Evolutionary conservation across 2,888 invertebrate species (phyloP).

Genomic region (Leptinotarsa juncta): DNA sequence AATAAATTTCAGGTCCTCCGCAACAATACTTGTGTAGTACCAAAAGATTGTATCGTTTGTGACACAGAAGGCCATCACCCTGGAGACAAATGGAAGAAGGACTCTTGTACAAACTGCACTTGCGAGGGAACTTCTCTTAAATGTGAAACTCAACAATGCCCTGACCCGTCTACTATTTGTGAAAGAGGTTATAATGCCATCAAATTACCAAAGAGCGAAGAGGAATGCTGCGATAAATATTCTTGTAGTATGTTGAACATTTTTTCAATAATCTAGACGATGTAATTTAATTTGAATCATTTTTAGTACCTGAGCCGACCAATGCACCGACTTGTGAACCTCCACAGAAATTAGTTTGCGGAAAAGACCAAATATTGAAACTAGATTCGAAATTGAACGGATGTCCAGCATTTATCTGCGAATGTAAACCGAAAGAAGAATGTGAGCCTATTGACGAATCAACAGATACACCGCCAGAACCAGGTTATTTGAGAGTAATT

Average conservation of each 20-base stretch:
- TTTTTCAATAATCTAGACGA: not conserved
- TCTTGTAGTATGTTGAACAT: conserved; percentile 71
- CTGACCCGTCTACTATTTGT: conserved; percentile 70
- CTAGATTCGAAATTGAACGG: conserved; percentile 73
- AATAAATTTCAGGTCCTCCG: conserved; percentile 69
- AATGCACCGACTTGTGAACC: conserved; percentile 70
- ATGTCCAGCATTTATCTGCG: conserved; percentile 81
- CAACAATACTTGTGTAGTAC: conserved; percentile 78
- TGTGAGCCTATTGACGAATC: conserved; percentile 71
- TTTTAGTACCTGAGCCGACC: conserved; percentile 55
- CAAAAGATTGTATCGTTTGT: conserved; percentile 77
- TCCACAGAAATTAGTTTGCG: conserved; percentile 77
- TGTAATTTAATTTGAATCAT: not conserved
- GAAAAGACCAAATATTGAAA: conserved; percentile 78
- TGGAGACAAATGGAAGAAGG: conserved; percentile 77
- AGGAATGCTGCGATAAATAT: conserved; percentile 79
- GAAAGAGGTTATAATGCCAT: conserved; percentile 71
- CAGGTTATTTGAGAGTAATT: conserved; percentile 66
- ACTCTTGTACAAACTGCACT: conserved; percentile 80
- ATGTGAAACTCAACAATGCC: conserved; percentile 74
- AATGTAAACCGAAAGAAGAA: conserved; percentile 79
- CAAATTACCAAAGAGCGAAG: conserved; percentile 68
- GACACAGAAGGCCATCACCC: conserved; percentile 78
- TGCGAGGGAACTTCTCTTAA: conserved; percentile 74
- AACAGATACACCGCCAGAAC: conserved; percentile 66